Base-by-base conservation (phyloP, 2,797 vertebrate species). In the Chaenodraco wilsoni region DNA sequence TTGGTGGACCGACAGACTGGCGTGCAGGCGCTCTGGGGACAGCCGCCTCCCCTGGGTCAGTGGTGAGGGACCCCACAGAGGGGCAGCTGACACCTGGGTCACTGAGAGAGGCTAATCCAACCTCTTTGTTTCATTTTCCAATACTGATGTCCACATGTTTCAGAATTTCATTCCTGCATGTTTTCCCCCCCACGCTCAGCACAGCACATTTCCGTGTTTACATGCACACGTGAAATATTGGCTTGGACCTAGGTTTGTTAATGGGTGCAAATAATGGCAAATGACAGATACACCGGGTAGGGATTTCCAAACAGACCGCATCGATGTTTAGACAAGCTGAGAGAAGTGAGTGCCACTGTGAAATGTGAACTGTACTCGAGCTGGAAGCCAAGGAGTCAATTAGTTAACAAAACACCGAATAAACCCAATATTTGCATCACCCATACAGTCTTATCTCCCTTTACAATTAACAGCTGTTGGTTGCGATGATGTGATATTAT, bases 1-100 rank as follows among this genome's bases (percentile, higher is more conserved):
- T 85, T 87, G 84, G 83, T 83, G 84, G 78, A 85, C 76, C 84
- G 86, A 87, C 82, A 74, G 79, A 67, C 69, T 21, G 76, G 50
- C 5, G 2, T 63, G 72, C 43, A 46, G 58, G 66, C 86, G 69
- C 72, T 80, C 65, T 51, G 79, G 76, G 85, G 86, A 73, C 83
- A 81, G 71, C 83, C 82, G 85, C 33, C 71, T 83, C 86, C 83
- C 76, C 66, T 43, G 85, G 89, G 88, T 85, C 73, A 70, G 15
- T 62, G 83, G 82, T 79, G 73, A 83, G 76, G 76, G 78, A 63
- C 70, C 49, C 80, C 67, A 46, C 74, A 40, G 81, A 84, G 79
- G 69, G 72, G 49, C 72, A 74, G 40, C 75, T 76, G 82, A 89
- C 88, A 87, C 87, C 85, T 84, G 83, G 81, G 78, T 78, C 82